Conservation (phyloP, 2,888 invertebrate genomes). For the Embidobia sp. region DNA sequence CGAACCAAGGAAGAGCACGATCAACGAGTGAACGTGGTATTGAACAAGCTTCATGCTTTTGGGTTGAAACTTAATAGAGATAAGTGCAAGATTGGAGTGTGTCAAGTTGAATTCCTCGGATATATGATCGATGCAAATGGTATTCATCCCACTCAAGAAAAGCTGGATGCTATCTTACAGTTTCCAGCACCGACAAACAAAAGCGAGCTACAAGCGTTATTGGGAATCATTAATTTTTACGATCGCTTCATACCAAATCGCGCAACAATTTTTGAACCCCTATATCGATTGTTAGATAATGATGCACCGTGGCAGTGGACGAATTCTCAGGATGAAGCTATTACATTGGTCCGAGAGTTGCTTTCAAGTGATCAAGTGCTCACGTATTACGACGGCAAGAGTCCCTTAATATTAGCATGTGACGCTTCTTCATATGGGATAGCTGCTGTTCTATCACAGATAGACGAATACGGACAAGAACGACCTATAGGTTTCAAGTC, state of each 20-base stretch:
- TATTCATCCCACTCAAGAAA: slow-evolving; percentile 2
- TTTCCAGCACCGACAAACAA: slow-evolving; percentile 15
- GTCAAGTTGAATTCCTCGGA: slow-evolving; percentile 20
- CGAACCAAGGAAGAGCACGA: slow-evolving; percentile 7
- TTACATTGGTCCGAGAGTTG: neutral
- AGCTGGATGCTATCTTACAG: slow-evolving; percentile 24
- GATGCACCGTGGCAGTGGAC: neutral
- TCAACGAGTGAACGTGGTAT: slow-evolving; percentile 5
- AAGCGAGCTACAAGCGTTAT: slow-evolving; percentile 24
- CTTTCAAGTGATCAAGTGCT: neutral
- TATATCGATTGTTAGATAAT: neutral
- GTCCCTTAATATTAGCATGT: neutral
- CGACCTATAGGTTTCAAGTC: neutral
- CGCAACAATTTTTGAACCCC: neutral
- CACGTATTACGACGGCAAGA: neutral
- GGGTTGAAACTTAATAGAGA: slow-evolving; percentile 13
- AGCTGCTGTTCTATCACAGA: neutral
- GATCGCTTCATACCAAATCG: neutral
- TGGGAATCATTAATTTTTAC: slow-evolving; percentile 3
- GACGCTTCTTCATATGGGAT: neutral
- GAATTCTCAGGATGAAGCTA: neutral
- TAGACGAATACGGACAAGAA: neutral
- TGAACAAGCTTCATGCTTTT: neutral
- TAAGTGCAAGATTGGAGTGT: slow-evolving; percentile 12
- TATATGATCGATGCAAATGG: slow-evolving; percentile 4